Base-by-base conservation (phyloP, 2,113 vertebrate genomes). In the Merops nubicus region DNA sequence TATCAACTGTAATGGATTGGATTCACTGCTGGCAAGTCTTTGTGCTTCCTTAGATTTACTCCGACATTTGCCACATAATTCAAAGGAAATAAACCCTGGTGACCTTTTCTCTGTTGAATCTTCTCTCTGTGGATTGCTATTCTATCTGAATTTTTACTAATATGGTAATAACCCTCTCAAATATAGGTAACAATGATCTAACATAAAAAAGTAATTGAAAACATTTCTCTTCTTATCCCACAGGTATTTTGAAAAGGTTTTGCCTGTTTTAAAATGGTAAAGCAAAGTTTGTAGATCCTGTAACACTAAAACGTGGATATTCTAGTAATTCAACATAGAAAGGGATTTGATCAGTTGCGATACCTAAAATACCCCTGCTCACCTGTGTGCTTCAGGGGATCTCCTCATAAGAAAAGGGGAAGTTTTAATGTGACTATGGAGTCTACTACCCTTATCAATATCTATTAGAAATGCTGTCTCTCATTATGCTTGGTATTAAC, bases 1-100 rank as follows among this genome's bases (percentile, higher is more conserved):
- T 78, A 96, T 94, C 95, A 92, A 40, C 85, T 64, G 45, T 84
- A 96, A 96, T 89, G 48, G 50, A 79, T 78, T 92, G 86, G 69
- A 92, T 89, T 93, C 82, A 80, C 65, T 83, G 77, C 85, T 92
- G 80, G 57, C 34, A 73, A 85, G 65, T 50, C 93, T 94, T 91
- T 91, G 82, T 84, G 77, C 82, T 56, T 85, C 15, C 65, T 96
- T 76, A 94, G 72, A 95, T 93, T 95, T 79, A 92, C 81, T 93
- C 83, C 21, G 33, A 42, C 45, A 79, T 85, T 86, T 0, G 2
- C 69, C 74, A 65, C 68, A 64, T 92, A 96, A 88, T 82, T 96
- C 83, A 91, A 86, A 95, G 68, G 75, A 95, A 95, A 78, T 81
- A 94, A 93, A 86, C 59, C 48, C 78, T 68, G 42, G 38, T 70